These are phyloP conservation scores for Ischnus inquisitorius DNA, from an alignment of 2,888 invertebrate species.

Conservation along the genomic window DNA sequence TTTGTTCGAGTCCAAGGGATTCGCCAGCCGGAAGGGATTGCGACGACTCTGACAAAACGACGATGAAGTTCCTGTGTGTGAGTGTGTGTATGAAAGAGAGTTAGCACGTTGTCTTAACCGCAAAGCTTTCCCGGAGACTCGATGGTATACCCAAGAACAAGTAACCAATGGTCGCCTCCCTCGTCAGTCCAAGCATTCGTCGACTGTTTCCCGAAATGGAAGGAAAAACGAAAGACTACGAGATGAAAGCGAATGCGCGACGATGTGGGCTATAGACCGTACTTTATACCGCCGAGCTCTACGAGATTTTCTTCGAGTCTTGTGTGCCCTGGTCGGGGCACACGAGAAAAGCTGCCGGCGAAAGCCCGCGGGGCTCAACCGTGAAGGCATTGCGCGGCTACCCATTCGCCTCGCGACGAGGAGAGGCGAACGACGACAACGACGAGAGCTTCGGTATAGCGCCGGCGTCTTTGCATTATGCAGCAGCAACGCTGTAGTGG, in stretches of 20 bases:
- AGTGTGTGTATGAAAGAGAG: neutral
- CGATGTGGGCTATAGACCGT: conserved; percentile 26
- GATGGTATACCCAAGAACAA: neutral
- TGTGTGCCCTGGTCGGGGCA: conserved; percentile 30
- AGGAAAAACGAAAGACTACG: conserved; percentile 33
- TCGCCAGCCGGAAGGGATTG: neutral
- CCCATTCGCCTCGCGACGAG: conserved; percentile 49
- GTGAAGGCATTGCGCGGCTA: conserved; percentile 24
- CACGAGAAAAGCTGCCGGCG: conserved; percentile 50
- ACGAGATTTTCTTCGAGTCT: conserved; percentile 52
- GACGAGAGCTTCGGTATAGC: conserved; percentile 41
- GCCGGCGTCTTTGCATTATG: conserved; percentile 71
- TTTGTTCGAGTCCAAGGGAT: neutral
- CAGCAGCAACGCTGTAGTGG: conserved; percentile 62
- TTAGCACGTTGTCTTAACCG: conserved; percentile 23
- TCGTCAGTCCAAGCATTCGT: conserved; percentile 24
- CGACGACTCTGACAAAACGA: conserved; percentile 34
- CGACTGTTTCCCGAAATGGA: conserved; percentile 31
- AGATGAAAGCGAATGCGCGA: conserved; percentile 43
- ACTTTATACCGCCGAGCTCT: conserved; percentile 1
- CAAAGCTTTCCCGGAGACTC: conserved; percentile 33
- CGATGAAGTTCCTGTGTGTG: conserved; percentile 17
- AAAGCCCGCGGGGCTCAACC: conserved; percentile 52
- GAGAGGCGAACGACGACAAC: conserved; percentile 34
- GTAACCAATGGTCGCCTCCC: conserved; percentile 38